Evolutionary conservation across 2,888 invertebrate genomes (phyloP), one percentile per base, ranked within the genome.

Genomic region (Dolichomitus sp.): DNA sequence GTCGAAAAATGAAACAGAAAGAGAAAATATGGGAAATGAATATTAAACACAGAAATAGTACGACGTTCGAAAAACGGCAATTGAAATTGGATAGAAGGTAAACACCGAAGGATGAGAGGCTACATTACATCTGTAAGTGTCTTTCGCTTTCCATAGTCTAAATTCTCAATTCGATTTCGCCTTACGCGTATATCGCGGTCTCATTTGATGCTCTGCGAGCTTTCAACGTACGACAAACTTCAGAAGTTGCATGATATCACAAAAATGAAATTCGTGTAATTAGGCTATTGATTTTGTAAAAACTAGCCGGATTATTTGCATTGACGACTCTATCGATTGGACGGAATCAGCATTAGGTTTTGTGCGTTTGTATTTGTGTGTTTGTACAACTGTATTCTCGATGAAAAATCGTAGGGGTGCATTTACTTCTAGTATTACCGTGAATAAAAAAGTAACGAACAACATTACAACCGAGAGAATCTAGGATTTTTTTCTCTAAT

Each of bases 301-400:
- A 37, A 37, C 9, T 1, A 37, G 2, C 7, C 37, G 76, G 83
- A 85, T 88, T 87, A 89, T 88, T 89, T 87, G 82, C 87, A 89
- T 87, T 89, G 86, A 88, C 86, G 85, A 82, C 85, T 77, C 73
- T 69, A 83, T 80, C 86, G 88, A 89, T 90, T 88, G 83, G 84
- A 85, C 86, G 87, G 86, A 86, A 87, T 86, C 86, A n/a, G 57
- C 27, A 27, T 30, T 87, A 87, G 83, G 84, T 83, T 83, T 84
- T 27, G 40, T 9, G 42, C 27, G 12, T 23, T n/a, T 59, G 14
- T 23, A 17, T 50, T 50, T 6, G 17, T 12, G 42, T 12, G 7
- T 48, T 5, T 50, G 7, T 54, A 14, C 23, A 27, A 54, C 27
- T 23, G 23, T 23, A 9, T 27, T 23, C 12, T 23, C 12, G 0